phyloP scores from a whole-genome alignment of 2,113 vertebrate genomes.

The Protomyctophum bolini region DNA sequence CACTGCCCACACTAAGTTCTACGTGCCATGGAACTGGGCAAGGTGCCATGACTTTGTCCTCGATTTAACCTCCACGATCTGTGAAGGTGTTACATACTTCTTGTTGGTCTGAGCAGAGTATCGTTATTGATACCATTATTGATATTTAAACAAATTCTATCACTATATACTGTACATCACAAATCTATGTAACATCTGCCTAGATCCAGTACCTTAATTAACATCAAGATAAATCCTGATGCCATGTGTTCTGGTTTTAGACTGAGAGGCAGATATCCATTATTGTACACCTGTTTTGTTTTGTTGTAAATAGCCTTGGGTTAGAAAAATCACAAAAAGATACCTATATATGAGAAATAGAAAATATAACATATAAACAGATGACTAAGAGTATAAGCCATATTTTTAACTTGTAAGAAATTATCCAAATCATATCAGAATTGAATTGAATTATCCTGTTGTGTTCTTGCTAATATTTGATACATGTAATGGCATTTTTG shows the following conservation, averaged over 20 bases:
- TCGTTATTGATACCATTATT: conserved; percentile 13
- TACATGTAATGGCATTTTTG: conserved; percentile 59
- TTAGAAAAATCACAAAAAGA: conserved; percentile 53
- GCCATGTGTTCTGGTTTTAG: conserved; percentile 45
- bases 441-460: conserved; percentile 66
- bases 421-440: conserved; percentile 76
- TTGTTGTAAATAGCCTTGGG: conserved; percentile 77
- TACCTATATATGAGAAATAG: conserved; percentile 65
- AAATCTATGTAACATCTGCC: conserved; percentile 36
- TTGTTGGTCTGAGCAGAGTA: not conserved
- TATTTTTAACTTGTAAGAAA: conserved; percentile 80
- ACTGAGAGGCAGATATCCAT: conserved; percentile 49
- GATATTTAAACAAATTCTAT: not conserved
- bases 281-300: conserved; percentile 66
- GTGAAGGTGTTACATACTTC: conserved; percentile 30
- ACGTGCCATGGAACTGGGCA: conserved; percentile 44
- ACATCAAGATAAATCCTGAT: conserved; percentile 44
- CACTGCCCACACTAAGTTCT: conserved; percentile 22
- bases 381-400: conserved; percentile 82
- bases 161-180: not conserved
- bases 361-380: conserved; percentile 65
- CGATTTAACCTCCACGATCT: conserved; percentile 35
- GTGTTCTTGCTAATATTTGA: conserved; percentile 72
- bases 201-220: conserved; percentile 21
- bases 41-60: conserved; percentile 47